Conservation (phyloP, 2,888 invertebrate genomes). For the Coelinius sp. region DNA sequence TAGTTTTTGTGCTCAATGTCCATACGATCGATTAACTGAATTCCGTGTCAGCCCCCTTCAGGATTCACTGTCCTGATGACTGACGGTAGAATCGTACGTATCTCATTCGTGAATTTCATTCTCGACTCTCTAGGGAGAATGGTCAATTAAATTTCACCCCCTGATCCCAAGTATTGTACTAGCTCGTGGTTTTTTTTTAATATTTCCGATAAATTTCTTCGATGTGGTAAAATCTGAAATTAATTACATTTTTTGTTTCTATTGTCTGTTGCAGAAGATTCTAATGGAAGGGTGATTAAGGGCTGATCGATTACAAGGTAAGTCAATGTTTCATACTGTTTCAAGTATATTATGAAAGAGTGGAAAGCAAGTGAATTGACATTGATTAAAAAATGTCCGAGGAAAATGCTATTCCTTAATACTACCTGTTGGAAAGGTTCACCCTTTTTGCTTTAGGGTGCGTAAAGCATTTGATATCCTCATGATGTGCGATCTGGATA, state of each 20-base stretch:
- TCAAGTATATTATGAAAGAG: background rate
- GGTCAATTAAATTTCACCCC: constrained; percentile 12
- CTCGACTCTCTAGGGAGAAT: background rate
- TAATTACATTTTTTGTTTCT: background rate
- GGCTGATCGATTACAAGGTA: constrained; percentile 4
- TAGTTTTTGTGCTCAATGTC: constrained; percentile 33
- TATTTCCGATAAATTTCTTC: background rate
- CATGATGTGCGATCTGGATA: no score
- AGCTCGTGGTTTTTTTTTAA: background rate
- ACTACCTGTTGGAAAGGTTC: no score
- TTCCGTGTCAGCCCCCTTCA: background rate
- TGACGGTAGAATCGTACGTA: constrained; percentile 3
- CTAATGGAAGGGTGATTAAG: background rate
- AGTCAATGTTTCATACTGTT: background rate
- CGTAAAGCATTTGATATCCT: no score
- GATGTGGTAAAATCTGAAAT: background rate
- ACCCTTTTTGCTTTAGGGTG: no score
- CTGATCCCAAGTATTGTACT: background rate
- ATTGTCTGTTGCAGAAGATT: background rate
- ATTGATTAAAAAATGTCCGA: no score
- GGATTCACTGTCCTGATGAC: background rate
- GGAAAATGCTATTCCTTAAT: no score
- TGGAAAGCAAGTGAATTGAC: no score
- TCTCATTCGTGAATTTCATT: constrained; percentile 22
- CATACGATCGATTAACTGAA: constrained; percentile 39